Evolutionary conservation across 2,113 vertebrate genomes (phyloP), one percentile per base, ranked within the genome.

Genomic region (Ptyas mucosa): DNA sequence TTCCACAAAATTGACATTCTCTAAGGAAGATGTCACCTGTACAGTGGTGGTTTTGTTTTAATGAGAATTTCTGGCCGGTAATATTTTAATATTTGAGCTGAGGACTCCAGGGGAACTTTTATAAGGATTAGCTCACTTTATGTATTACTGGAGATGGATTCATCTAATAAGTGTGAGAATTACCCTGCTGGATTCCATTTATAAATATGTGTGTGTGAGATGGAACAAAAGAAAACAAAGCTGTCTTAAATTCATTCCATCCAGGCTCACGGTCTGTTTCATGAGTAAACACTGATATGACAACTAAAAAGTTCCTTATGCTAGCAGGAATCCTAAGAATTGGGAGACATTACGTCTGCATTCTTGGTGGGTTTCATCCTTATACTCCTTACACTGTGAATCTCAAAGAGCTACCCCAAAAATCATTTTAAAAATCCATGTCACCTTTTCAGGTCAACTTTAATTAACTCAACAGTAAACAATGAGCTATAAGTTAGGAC

Each of bases 121-220:
- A 75, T 75, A 88, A 61, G 49, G 86, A 92, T 92, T 75, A 88
- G 49, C 10, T 49, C 55, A 69, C 85, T 29, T 90, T 93, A 61
- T 61, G n/a, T 53, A 90, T 87, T 64, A 87, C 55, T 34, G 43
- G 57, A 93, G 34, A 54, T 88, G 51, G 58, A 88, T 54, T 92
- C 91, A 88, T 88, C 91, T 88, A 92, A 92, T 92, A 75, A 88
- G 89, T 54, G 24, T 69, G 57, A 88, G 89, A 87, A 88, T 91
- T 90, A 87, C 24, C 90, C 81, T 69, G 81, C 81, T 90, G 81
- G 89, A 85, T 64, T 69, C 52, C 21, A 75, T 87, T 90, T 90
- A 46, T 93, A 93, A 88, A 90, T 90, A 88, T 90, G 69, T 92
- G 91, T 54, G 51, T 88, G 86, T 29, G 58, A 26, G 58, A 88